A percentile compares a stretch with the other conserved stretches of the same genome.
Conservation (phyloP, 2,888 invertebrate genomes). For the Acanthacorydalis orientalis region DNA sequence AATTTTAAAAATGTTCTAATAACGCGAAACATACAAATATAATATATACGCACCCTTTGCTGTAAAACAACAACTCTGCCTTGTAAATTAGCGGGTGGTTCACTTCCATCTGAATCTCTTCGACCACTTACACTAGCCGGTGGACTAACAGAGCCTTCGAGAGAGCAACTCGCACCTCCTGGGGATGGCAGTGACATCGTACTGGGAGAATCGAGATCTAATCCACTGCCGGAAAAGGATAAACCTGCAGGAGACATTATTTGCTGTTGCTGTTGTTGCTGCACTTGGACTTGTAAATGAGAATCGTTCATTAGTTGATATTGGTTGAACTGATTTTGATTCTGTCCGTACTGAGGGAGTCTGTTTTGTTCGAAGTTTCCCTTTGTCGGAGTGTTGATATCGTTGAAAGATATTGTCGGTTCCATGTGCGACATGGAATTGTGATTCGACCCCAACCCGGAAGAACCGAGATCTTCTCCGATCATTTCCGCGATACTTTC, state of each 20-base stretch:
- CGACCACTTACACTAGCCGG: constrained; percentile 53
- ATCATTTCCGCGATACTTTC: constrained; percentile 38
- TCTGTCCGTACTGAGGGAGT: neutral
- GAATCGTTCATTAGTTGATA: constrained; percentile 22
- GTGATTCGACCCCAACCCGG: constrained; percentile 53
- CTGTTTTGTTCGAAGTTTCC: constrained; percentile 2
- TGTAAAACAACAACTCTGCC: constrained; percentile 57
- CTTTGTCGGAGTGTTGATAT: constrained; percentile 32
- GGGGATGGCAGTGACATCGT: constrained; percentile 72
- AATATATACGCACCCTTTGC: constrained; percentile 65
- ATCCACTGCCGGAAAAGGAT: constrained; percentile 46
- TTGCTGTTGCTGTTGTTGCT: constrained; percentile 34
- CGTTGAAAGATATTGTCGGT: constrained; percentile 53
- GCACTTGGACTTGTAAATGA: constrained; percentile 52
- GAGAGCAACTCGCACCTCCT: constrained; percentile 50
- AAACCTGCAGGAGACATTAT: constrained; percentile 30
- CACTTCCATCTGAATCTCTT: constrained; percentile 37
- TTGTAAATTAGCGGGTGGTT: constrained; percentile 30
- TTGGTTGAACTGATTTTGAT: constrained; percentile 1
- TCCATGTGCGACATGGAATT: constrained; percentile 29
- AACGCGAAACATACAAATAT: too few relatives aligned
- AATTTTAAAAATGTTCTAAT: too few relatives aligned
- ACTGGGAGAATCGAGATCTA: constrained; percentile 55
- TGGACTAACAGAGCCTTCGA: constrained; percentile 45
- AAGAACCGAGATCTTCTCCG: constrained; percentile 52